Conservation (phyloP, 92 coral and sea anemone genomes). For the Phenganax subtilis region DNA sequence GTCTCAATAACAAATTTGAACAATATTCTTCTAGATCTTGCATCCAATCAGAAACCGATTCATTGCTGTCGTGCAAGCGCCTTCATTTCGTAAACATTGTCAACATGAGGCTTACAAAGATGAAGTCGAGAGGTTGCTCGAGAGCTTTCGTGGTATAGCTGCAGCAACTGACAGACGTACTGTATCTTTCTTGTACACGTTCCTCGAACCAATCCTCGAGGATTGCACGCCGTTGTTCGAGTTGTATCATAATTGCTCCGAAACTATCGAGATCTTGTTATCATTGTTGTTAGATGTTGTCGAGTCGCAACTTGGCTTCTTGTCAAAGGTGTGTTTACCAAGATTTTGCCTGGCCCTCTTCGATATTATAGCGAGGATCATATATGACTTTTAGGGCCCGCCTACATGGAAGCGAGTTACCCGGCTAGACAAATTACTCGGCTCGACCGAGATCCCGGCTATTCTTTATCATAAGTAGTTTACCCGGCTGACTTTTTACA, state of each 20-base stretch:
- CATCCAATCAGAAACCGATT: slow-evolving; percentile 73
- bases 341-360: neutral
- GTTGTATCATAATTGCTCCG: slow-evolving; percentile 79
- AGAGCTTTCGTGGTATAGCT: slow-evolving; percentile 88
- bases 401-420: too few relatives aligned
- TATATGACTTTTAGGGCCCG: too few relatives aligned
- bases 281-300: slow-evolving; percentile 74
- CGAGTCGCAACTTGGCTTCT: slow-evolving; percentile 63
- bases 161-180: slow-evolving; percentile 61
- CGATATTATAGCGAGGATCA: neutral
- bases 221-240: slow-evolving; percentile 67
- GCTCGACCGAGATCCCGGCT: too few relatives aligned
- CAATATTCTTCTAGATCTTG: slow-evolving; percentile 55
- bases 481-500: too few relatives aligned
- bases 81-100: slow-evolving; percentile 70
- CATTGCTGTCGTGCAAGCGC: slow-evolving; percentile 62
- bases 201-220: slow-evolving; percentile 62
- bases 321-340: slow-evolving; percentile 52
- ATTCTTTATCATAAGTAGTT: too few relatives aligned
- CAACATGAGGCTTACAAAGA: slow-evolving; percentile 67
- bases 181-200: slow-evolving; percentile 55
- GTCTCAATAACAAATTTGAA: neutral
- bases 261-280: slow-evolving; percentile 75
- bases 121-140: slow-evolving; percentile 69
- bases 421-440: too few relatives aligned